These are phyloP conservation scores for Acleris sparsana DNA, from an alignment of 2,888 invertebrate species.

Conservation along the genomic window DNA sequence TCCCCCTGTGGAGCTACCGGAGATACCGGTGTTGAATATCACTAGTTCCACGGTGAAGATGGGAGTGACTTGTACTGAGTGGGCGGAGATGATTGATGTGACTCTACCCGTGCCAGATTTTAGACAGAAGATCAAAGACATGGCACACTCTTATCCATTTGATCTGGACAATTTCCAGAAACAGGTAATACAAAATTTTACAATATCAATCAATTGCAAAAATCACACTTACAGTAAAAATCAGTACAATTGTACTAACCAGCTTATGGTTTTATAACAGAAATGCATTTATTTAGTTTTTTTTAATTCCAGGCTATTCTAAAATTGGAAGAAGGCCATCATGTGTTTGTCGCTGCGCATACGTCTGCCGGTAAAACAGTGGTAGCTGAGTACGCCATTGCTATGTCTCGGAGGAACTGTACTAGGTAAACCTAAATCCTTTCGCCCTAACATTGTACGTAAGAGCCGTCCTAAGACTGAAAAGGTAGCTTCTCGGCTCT, in stretches of 20 bases:
- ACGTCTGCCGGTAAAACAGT: slow-evolving; percentile 99
- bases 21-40: slow-evolving; percentile 87
- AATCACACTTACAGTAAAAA: too few species aligned
- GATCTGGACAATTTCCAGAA: slow-evolving; percentile 98
- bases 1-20: slow-evolving; percentile 68
- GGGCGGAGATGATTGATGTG: slow-evolving; percentile 95
- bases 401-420: slow-evolving; percentile 95
- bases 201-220: too few species aligned
- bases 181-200: slow-evolving; percentile 78
- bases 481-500: too few species aligned
- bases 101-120: slow-evolving; percentile 92
- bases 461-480: too few species aligned
- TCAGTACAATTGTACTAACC: too few species aligned
- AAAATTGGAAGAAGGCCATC: slow-evolving; percentile 95
- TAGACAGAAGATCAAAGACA: slow-evolving; percentile 89
- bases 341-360: slow-evolving; percentile 99
- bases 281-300: background rate
- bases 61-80: slow-evolving; percentile 86
- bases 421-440: slow-evolving; percentile 84
- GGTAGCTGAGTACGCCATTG: slow-evolving; percentile 99
- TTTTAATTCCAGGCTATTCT: slow-evolving; percentile 89
- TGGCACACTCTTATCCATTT: slow-evolving; percentile 94
- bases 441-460: too few species aligned
- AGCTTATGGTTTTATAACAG: too few species aligned
- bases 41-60: slow-evolving; percentile 75